These are phyloP conservation scores for Columbina picui DNA, from an alignment of 2,113 vertebrate genomes.

Conservation along the genomic window DNA sequence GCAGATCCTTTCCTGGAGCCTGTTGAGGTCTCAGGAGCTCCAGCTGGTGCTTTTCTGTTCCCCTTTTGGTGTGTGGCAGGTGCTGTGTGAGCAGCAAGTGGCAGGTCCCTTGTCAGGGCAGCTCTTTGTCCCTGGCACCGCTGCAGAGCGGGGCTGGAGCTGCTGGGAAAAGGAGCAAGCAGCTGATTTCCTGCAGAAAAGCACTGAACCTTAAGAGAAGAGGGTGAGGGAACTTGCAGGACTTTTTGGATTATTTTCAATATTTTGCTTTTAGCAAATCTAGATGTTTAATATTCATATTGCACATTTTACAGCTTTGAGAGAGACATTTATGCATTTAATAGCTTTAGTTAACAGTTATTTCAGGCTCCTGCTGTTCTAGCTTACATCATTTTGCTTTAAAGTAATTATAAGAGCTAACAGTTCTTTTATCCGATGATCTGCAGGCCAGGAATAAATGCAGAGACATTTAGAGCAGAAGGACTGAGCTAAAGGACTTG, in stretches of 20 bases:
- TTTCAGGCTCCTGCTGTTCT: constrained; percentile 60
- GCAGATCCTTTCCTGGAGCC: background rate
- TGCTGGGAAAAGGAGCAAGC: background rate
- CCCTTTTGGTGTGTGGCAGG: background rate
- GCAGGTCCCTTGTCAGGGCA: background rate
- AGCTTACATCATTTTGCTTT: constrained; percentile 64
- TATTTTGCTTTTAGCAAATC: constrained; percentile 2
- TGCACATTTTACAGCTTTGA: constrained; percentile 50
- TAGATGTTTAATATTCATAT: constrained; percentile 65
- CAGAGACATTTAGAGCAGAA: constrained; percentile 2
- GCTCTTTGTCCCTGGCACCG: background rate
- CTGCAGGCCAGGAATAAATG: constrained; percentile 27
- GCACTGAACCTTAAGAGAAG: background rate
- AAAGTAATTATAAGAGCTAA: constrained; percentile 66
- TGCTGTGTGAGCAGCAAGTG: background rate
- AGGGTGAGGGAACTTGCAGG: background rate
- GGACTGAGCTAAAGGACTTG: background rate
- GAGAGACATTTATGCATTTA: constrained; percentile 69
- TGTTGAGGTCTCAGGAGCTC: background rate
- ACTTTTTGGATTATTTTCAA: background rate
- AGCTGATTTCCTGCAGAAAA: background rate
- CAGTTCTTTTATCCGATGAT: constrained; percentile 58
- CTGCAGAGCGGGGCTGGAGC: background rate
- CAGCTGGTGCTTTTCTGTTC: background rate
- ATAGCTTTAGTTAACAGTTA: constrained; percentile 71